A percentile compares a stretch with the other conserved stretches of the same genome.
Conservation (phyloP, 2,113 vertebrate species). For the Ariopsis seemanni region DNA sequence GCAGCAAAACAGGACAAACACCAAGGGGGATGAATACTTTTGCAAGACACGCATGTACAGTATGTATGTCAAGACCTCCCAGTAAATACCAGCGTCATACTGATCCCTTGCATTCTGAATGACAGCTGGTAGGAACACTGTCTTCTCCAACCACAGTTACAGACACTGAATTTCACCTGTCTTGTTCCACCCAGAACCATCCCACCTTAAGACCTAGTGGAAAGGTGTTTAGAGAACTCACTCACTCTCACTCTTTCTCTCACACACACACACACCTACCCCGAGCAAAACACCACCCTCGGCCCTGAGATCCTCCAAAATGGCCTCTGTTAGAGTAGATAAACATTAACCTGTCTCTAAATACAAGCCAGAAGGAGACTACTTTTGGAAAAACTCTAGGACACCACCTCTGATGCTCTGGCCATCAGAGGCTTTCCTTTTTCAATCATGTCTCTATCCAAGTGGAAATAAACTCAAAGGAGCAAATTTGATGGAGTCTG, state of each 20-base stretch:
- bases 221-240: not conserved
- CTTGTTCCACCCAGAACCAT: not conserved
- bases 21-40: too few relatives aligned
- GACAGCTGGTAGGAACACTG: not conserved
- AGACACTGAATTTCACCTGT: not conserved
- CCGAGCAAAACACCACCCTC: not conserved
- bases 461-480: not conserved
- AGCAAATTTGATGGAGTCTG: not conserved
- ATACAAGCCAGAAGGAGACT: not conserved
- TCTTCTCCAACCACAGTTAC: not conserved
- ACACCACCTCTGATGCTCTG: not conserved
- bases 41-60: too few relatives aligned
- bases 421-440: not conserved
- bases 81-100: not conserved
- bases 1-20: too few relatives aligned
- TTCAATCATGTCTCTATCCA: not conserved
- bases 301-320: not conserved
- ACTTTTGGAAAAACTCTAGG: not conserved
- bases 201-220: not conserved
- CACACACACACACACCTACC: not conserved
- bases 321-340: not conserved
- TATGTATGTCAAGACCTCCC: not conserved
- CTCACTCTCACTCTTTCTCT: too few relatives aligned
- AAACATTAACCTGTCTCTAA: not conserved
- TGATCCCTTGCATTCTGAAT: not conserved